phyloP scores from a whole-genome alignment of 2,113 vertebrate species.

The Xiphophorus hellerii region DNA sequence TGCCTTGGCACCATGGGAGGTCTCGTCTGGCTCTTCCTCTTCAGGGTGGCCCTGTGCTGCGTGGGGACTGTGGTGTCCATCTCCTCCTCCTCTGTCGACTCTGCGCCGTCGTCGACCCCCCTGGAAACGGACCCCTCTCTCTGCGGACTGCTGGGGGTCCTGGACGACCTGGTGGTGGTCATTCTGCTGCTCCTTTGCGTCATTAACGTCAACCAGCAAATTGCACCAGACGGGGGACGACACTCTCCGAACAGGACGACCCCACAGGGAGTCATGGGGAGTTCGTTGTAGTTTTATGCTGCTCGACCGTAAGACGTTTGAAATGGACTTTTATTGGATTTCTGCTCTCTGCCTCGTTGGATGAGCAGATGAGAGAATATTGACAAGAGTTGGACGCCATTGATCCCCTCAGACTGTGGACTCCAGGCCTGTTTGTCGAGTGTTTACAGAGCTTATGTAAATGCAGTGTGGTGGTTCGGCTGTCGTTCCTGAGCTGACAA shows the following conservation, averaged over 20 bases:
- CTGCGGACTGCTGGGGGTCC: constrained; percentile 74
- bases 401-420: constrained; percentile 19
- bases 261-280: constrained; percentile 52
- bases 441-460: constrained; percentile 42
- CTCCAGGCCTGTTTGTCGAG: constrained; percentile 13
- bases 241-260: constrained; percentile 20
- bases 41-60: constrained; percentile 81
- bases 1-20: constrained; percentile 77
- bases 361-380: constrained; percentile 30
- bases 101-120: background rate
- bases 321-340: constrained; percentile 41
- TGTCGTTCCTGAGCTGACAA: constrained; percentile 4
- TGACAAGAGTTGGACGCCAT: constrained; percentile 12
- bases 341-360: constrained; percentile 19
- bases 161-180: constrained; percentile 83
- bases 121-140: constrained; percentile 72
- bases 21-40: constrained; percentile 82
- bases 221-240: constrained; percentile 70
- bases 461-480: constrained; percentile 10
- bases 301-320: constrained; percentile 8
- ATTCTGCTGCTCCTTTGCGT: constrained; percentile 83
- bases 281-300: constrained; percentile 44
- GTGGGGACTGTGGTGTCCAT: constrained; percentile 78
- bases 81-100: constrained; percentile 63
- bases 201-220: constrained; percentile 84